Evolutionary conservation across 2,888 invertebrate species (phyloP), one percentile per base, ranked within the genome.

Genomic region (Stenichneumon culpator): DNA sequence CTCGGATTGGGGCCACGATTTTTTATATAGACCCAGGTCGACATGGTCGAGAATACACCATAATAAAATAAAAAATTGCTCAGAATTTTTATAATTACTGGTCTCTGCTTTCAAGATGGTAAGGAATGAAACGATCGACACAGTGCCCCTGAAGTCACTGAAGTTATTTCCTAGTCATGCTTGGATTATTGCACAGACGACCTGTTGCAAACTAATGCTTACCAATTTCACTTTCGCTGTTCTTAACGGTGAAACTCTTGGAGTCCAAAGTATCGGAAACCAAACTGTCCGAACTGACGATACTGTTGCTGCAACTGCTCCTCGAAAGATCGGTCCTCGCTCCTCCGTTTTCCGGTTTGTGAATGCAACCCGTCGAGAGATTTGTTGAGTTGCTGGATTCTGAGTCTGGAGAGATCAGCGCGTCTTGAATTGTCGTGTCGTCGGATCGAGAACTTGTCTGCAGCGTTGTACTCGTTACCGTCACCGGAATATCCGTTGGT

Each of bases 211-310:
- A 28, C 60, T 14, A 70, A 78, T 36, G 28, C 89, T 89, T 89
- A 93, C 93, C 93, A 67, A 93, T 93, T 87, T 93, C 93, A 85
- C 93, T 93, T 52, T 93, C 92, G 79, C 93, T 93, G 83, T 93
- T 92, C 69, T 92, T 92, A 1, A 91, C 79, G 0, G 90, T 89
- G 19, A 87, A 90, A 83, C 90, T 92, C 63, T 88, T 91, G 3
- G 92, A 93, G 70, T 93, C 92, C 19, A 92, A 83, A 4, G 90
- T 90, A 63, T 93, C 93, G 11, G 92, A 92, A 6, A 91, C 88
- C 70, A 92, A 89, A 74, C 93, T 93, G 44, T 93, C 92, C 0
- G 91, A 90, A 79, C 93, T 93, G 52, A 91, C 86, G 69, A 92
- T 93, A 80, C 93, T 93, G 77, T 92, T 93, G 75, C 90, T 92